Evolutionary conservation across 2,888 invertebrate species (phyloP).

Genomic region (Xanthorhoe designata): DNA sequence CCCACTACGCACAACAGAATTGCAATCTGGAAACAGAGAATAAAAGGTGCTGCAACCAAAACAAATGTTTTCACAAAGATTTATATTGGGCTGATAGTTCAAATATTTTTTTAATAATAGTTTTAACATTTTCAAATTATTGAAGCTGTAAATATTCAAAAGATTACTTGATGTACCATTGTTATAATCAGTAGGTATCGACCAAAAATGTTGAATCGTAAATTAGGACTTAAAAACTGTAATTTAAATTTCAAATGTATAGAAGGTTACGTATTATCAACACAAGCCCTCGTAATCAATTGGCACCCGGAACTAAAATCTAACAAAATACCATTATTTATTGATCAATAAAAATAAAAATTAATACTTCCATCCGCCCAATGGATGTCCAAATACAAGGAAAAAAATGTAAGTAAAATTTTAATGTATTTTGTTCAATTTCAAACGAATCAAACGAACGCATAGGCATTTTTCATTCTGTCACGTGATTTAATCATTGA

Average conservation of each 20-base stretch:
- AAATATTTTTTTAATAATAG: too few relatives aligned
- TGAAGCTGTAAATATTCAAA: too few relatives aligned
- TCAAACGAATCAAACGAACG: too few relatives aligned
- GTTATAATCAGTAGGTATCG: too few relatives aligned
- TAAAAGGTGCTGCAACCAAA: not conserved
- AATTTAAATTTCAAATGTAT: not conserved
- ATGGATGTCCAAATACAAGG: not conserved
- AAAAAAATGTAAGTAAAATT: not conserved
- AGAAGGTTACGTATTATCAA: not conserved
- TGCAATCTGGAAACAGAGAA: constrained; percentile 46
- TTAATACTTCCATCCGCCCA: not conserved
- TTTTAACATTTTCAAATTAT: too few relatives aligned
- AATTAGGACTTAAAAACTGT: not conserved
- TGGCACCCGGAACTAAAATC: constrained; percentile 2
- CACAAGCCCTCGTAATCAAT: constrained; percentile 1
- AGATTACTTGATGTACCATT: too few relatives aligned
- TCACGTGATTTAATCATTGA: too few relatives aligned
- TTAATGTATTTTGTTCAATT: too few relatives aligned
- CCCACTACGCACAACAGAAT: constrained; percentile 48
- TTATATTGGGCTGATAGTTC: too few relatives aligned
- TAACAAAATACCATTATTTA: constrained; percentile 1
- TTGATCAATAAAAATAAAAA: not conserved
- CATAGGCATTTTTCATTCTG: too few relatives aligned
- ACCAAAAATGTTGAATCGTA: too few relatives aligned
- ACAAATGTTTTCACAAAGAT: not conserved